Base-by-base conservation (phyloP, 2,888 invertebrate genomes). In the Syritta pipiens region DNA sequence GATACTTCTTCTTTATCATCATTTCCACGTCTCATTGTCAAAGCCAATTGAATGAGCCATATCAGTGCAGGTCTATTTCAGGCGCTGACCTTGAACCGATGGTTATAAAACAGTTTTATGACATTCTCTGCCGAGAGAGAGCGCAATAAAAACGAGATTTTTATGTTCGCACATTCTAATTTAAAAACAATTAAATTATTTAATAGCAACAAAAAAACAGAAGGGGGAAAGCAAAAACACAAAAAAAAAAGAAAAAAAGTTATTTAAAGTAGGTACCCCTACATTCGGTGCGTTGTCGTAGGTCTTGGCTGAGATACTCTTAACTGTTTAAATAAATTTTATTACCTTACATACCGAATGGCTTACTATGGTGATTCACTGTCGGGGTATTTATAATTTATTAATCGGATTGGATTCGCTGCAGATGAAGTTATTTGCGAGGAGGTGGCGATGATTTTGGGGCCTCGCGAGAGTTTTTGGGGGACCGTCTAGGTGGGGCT, bases 31-130 rank as follows among this genome's bases (percentile, higher is more conserved):
- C n/a, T n/a, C n/a, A n/a, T n/a, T n/a, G n/a, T n/a, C n/a, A n/a
- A n/a, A n/a, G n/a, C 20, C 9, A 59, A 28, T 0, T 24, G 3
- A 9, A 26, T 24, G 17, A 37, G 4, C n/a, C 6, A 37, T 9
- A 4, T 30, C 24, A 26, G 12, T 55, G 35, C 26, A 30, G 55
- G 44, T 46, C 48, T 53, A 51, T 32, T 46, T n/a, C n/a, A 53
- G 48, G 59, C 59, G 44, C 40, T 60, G 72, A 74, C 74, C 79
- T 79, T 79, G 74, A 74, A 74, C 74, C 32, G 10, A 37, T 9
- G 74, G 79, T 74, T 51, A 57, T 79, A 79, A 79, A 79, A 68
- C 74, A 79, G 49, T 79, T 79, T 79, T 74, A 79, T 68, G 74
- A 74, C 74, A 62, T n/a, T n/a, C 67, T 68, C 60, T 65, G 40